A percentile compares a stretch with the other conserved stretches of the same genome.
Conservation (phyloP, 1,140 invertebrate species). For the Campoletis sonorensis region DNA sequence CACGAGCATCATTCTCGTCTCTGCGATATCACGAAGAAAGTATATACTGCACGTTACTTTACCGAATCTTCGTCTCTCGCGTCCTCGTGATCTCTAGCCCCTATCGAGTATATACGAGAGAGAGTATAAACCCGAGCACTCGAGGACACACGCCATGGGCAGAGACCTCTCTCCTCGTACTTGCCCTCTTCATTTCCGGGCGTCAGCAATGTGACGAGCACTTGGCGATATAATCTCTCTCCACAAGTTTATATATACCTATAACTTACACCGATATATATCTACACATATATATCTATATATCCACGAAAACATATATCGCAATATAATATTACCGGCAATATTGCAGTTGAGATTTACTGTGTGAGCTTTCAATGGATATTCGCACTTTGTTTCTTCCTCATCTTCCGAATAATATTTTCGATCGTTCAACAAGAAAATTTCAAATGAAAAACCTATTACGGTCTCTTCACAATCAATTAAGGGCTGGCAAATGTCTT, state of each 20-base stretch:
- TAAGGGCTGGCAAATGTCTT: no score
- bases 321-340: no score
- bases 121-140: slow-evolving; percentile 18
- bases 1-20: neutral
- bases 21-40: neutral
- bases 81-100: neutral
- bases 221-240: slow-evolving; percentile 40
- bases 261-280: neutral
- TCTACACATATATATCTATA: no score
- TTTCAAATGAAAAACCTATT: no score
- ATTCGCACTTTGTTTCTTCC: no score
- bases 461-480: no score
- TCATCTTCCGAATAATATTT: no score
- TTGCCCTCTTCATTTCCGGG: slow-evolving; percentile 43
- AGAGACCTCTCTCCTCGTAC: slow-evolving; percentile 18
- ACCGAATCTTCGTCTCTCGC: neutral
- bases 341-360: no score
- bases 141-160: slow-evolving; percentile 20
- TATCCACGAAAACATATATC: no score
- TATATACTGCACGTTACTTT: neutral
- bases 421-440: no score
- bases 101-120: neutral
- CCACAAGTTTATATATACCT: neutral
- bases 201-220: slow-evolving; percentile 41
- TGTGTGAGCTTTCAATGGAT: no score